Conservation (phyloP, 1,140 invertebrate species). For the Calliphora vicina region DNA sequence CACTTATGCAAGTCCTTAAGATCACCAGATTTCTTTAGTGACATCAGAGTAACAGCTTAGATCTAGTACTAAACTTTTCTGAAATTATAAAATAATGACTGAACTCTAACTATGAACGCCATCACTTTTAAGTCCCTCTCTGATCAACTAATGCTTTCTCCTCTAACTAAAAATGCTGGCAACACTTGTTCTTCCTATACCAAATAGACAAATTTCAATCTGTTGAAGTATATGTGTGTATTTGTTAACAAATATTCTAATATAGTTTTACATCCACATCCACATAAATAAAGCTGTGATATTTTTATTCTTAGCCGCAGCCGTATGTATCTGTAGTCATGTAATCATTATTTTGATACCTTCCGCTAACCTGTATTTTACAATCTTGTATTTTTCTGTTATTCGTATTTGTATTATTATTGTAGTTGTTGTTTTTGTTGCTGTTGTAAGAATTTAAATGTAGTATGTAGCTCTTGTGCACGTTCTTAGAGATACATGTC, state of each 20-base stretch:
- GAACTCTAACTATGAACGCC: no score
- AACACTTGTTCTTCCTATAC: background rate
- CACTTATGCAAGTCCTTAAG: no score
- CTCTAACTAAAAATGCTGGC: no score
- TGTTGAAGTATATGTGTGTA: background rate
- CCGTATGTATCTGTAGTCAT: background rate
- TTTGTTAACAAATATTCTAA: background rate
- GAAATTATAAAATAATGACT: no score
- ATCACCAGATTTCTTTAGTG: no score
- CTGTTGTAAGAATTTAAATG: background rate
- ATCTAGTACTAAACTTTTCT: no score
- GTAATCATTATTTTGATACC: slow-evolving; percentile 22
- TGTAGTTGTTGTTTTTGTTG: background rate
- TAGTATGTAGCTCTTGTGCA: slow-evolving; percentile 9
- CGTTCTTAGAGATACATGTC: slow-evolving; percentile 31
- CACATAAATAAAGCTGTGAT: background rate
- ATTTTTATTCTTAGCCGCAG: background rate
- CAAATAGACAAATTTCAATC: background rate
- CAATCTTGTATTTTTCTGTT: slow-evolving; percentile 9
- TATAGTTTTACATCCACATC: background rate
- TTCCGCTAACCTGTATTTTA: slow-evolving; percentile 27
- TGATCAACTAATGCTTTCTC: no score
- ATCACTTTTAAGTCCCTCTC: no score
- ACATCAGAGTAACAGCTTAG: no score
- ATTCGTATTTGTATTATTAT: background rate